Conservation (phyloP, 2,797 vertebrate genomes). For the Rallus crepitans region DNA sequence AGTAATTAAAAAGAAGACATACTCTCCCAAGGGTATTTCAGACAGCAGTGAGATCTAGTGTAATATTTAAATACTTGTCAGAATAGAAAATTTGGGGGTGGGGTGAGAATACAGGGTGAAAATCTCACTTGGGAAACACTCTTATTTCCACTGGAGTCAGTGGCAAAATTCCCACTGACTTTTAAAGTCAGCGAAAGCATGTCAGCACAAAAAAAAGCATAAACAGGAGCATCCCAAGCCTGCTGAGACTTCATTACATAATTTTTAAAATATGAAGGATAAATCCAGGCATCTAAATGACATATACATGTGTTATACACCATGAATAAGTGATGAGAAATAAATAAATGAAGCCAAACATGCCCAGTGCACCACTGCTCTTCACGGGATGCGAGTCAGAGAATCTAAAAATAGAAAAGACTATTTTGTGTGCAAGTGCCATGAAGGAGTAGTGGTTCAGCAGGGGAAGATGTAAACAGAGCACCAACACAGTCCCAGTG, state of each 20-base stretch:
- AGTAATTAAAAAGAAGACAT: neutral
- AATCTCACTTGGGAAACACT: neutral
- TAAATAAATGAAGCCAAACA: slow-evolving; percentile 47
- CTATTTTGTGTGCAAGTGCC: slow-evolving; percentile 34
- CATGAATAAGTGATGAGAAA: slow-evolving; percentile 63
- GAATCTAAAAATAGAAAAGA: slow-evolving; percentile 51
- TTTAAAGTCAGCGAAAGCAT: neutral
- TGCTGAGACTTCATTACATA: slow-evolving; percentile 24
- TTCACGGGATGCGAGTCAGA: neutral
- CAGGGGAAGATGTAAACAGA: slow-evolving; percentile 19
- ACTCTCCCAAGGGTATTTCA: neutral
- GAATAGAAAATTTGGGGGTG: neutral
- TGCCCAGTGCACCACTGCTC: neutral
- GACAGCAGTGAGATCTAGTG: neutral
- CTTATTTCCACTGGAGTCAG: neutral
- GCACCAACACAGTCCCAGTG: neutral
- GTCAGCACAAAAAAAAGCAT: neutral
- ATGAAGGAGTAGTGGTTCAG: slow-evolving; percentile 9
- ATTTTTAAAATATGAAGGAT: slow-evolving; percentile 22
- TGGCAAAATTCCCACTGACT: neutral
- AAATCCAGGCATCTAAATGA: slow-evolving; percentile 50
- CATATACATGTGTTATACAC: slow-evolving; percentile 27
- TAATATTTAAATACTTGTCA: neutral
- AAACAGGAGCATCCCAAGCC: neutral
- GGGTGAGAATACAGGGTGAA: neutral